phyloP scores from a whole-genome alignment of 2,113 vertebrate species.

The Poicephalus gulielmi region DNA sequence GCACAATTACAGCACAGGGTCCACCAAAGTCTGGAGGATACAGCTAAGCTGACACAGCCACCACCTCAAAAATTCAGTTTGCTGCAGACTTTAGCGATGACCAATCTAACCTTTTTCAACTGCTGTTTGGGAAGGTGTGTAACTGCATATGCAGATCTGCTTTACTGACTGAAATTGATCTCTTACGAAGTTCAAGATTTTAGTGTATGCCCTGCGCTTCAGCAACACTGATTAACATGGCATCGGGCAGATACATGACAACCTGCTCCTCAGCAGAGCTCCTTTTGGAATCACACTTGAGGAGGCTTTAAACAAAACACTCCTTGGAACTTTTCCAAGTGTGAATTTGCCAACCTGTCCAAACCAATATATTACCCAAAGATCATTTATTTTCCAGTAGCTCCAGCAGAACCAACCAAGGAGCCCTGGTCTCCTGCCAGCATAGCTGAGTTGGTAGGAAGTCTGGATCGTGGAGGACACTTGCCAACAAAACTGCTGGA shows the following conservation, averaged over 20 bases:
- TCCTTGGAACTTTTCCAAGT: neutral
- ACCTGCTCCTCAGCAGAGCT: neutral
- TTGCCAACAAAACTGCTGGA: neutral
- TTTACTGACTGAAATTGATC: neutral
- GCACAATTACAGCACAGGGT: rapidly evolving
- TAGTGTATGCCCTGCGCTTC: rapidly evolving
- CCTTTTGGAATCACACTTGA: neutral
- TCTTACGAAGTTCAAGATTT: neutral
- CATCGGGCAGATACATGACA: rapidly evolving
- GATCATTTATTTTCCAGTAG: neutral
- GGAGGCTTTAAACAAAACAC: neutral
- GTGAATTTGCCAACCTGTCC: neutral
- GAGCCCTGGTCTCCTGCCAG: neutral
- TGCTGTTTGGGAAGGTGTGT: neutral
- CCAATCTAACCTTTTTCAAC: rapidly evolving
- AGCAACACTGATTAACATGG: rapidly evolving
- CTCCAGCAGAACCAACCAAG: neutral
- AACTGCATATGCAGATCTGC: neutral
- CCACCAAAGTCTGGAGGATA: too few species aligned
- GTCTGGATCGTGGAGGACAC: rapidly evolving
- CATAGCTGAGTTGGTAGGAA: neutral
- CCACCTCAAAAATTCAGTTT: rapidly evolving
- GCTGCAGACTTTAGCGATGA: rapidly evolving
- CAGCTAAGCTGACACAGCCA: neutral
- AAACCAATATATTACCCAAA: neutral